Base-by-base conservation (phyloP, 2,888 invertebrate species). In the Plusia festucae region DNA sequence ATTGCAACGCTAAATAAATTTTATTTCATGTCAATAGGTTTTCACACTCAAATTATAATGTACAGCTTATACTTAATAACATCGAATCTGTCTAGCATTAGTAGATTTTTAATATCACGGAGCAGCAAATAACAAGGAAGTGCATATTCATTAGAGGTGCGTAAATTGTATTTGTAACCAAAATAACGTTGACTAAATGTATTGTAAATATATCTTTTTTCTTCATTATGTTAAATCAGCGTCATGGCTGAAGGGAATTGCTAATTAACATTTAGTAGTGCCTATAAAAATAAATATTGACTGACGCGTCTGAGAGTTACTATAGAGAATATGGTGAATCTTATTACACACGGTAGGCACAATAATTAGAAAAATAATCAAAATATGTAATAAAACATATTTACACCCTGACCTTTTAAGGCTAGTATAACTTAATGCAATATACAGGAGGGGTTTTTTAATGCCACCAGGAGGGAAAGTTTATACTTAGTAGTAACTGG, bases 1-100 rank as follows among this genome's bases (percentile, higher is more conserved):
- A 84, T 85, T 85, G 83, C 85, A 91, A 91, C 91, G 91, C 91
- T 90, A 90, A 91, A 91, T 91, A 91, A 89, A 90, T 89, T 91
- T 90, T 90, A 91, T 91, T 91, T 88, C 87, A 89, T 90, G 88
- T 90, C 90, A 90, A 90, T 90, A 88, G 85, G 87, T 86, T 89
- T 90, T 88, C 90, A 90, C 90, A 90, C 90, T 89, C 90, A 90
- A 90, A 88, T 84, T 86, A 86, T 83, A 90, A 86, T 87, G 81
- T 86, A 88, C 83, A 88, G 84, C 83, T 81, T 82, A 85, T 77
- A 83, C 55, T 56, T 74, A 82, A 83, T 83, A 82, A 86, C 85
- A 82, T 86, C 83, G 81, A 87, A 86, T 85, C 87, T 85, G 87
- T 84, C 83, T 85, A 86, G 84, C 82, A 85, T 87, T 87, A 86